Evolutionary conservation across 1,140 invertebrate genomes (phyloP), one percentile per base, ranked within the genome.

Genomic region (Trichomalopsis sarcophagae): DNA sequence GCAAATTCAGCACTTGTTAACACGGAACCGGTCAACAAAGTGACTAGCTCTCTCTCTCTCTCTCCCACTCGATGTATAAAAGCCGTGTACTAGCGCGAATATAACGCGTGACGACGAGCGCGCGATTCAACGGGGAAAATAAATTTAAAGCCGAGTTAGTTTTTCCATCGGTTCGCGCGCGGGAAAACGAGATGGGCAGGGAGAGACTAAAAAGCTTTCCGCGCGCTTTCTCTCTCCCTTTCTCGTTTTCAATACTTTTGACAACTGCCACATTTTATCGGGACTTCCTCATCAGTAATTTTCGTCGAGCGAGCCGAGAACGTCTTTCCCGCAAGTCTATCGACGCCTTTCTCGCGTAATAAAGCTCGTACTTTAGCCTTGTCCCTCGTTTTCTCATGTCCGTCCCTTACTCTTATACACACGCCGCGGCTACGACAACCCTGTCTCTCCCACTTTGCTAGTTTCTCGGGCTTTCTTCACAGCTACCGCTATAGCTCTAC

Each of bases 301-400:
- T 80, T 80, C 17, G 0, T 11, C 77, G 33, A 27, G 27, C 27
- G 77, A 62, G 76, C 50, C 30, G 30, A 27, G 17, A n/a, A 47
- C 55, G 17, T 21, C 55, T 55, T 50, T 21, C 55, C n/a, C 55
- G 33, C 44, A 74, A 74, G 17, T 81, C 68, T 73, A 73, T 81
- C 68, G 80, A 33, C 69, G 80, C 47, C 74, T 82, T 76, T 82
- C 81, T 44, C 81, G 30, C 73, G 80, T 81, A 82, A 82, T 75
- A 82, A 82, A 82, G 80, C 66, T 50, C 69, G 62, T 71, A 47
- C 66, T 69, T 81, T 40, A 50, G 36, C 21, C 9, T 47, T 47
- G 9, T 10, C 74, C n/a, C 40, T 62, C 55, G 55, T 7, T 62
- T 62, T n/a, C 17, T 62, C 55, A 3, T 62, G 6, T 17, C 30